These are phyloP conservation scores for Rhimphoctona megacephalus DNA, from an alignment of 2,888 invertebrate species.

Conservation along the genomic window DNA sequence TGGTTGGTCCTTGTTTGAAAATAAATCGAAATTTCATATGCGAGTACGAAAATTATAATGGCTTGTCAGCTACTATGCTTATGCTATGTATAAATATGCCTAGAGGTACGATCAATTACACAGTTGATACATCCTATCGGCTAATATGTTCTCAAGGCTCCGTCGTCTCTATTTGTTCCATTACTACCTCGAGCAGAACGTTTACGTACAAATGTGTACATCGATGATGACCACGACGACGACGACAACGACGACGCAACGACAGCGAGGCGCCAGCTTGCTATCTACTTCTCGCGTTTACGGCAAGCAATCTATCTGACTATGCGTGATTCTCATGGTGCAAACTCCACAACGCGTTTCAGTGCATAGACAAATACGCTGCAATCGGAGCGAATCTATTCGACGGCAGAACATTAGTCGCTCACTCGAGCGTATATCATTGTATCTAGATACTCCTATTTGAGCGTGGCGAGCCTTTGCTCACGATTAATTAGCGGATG, in stretches of 20 bases:
- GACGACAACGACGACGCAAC: not conserved
- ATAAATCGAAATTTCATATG: not conserved
- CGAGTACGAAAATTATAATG: not conserved
- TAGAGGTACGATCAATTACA: not conserved
- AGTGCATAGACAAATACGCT: slow-evolving; percentile 39
- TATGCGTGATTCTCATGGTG: slow-evolving; percentile 30
- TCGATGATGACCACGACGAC: not conserved
- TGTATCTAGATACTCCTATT: slow-evolving; percentile 6
- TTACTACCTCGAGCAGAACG: not conserved
- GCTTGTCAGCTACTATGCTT: not conserved
- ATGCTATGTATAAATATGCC: not conserved
- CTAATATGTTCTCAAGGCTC: not conserved
- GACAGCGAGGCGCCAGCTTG: slow-evolving; percentile 39
- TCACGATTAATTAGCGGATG: slow-evolving; percentile 11
- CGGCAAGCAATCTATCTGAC: slow-evolving; percentile 31
- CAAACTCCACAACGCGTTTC: slow-evolving; percentile 1
- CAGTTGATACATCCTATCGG: not conserved
- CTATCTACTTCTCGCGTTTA: slow-evolving; percentile 39
- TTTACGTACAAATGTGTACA: slow-evolving; percentile 7
- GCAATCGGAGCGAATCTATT: slow-evolving; percentile 53
- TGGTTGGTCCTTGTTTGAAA: not conserved
- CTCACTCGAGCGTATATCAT: slow-evolving; percentile 38
- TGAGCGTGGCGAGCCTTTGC: not conserved
- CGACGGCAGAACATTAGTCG: slow-evolving; percentile 60
- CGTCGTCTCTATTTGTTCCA: not conserved